phyloP scores from a whole-genome alignment of 2,888 invertebrate genomes.

The Adelognathus sp. region DNA sequence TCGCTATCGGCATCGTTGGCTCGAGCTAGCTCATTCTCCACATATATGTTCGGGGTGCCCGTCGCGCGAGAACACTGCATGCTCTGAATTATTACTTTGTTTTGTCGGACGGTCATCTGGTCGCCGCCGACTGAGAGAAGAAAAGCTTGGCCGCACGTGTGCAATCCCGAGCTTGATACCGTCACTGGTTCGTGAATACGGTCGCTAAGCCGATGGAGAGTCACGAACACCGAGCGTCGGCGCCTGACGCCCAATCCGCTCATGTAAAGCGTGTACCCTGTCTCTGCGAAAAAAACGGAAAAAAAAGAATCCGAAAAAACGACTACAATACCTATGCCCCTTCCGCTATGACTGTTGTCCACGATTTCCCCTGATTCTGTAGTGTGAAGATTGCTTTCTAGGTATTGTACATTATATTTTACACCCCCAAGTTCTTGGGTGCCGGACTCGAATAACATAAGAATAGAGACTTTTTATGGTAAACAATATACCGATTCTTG shows the following conservation, averaged over 20 bases:
- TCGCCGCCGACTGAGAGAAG: constrained; percentile 2
- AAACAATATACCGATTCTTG: too few relatives aligned
- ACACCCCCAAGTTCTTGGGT: too few relatives aligned
- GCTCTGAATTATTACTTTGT: constrained; percentile 38
- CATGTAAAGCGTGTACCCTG: constrained; percentile 25
- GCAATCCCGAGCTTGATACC: neutral
- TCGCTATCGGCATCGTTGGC: neutral
- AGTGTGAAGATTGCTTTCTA: too few relatives aligned
- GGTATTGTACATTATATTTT: too few relatives aligned
- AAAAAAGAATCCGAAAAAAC: neutral
- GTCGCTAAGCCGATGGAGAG: constrained; percentile 8
- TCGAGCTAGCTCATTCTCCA: neutral
- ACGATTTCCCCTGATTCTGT: too few relatives aligned
- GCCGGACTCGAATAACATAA: too few relatives aligned
- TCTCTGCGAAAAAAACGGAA: neutral
- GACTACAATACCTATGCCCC: neutral
- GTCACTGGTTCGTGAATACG: neutral
- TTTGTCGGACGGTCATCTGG: constrained; percentile 20
- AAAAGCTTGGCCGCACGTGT: neutral
- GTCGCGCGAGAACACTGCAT: constrained; percentile 8
- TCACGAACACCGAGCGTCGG: neutral
- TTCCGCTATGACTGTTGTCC: neutral
- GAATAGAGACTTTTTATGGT: too few relatives aligned
- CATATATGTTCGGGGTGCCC: neutral
- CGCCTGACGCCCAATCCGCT: constrained; percentile 23